Percentiles rank a stretch among this genome's conserved stretches.
Evolutionary conservation across 2,113 vertebrate species (phyloP).

Genomic region (Plecturocebus donacophilus): DNA sequence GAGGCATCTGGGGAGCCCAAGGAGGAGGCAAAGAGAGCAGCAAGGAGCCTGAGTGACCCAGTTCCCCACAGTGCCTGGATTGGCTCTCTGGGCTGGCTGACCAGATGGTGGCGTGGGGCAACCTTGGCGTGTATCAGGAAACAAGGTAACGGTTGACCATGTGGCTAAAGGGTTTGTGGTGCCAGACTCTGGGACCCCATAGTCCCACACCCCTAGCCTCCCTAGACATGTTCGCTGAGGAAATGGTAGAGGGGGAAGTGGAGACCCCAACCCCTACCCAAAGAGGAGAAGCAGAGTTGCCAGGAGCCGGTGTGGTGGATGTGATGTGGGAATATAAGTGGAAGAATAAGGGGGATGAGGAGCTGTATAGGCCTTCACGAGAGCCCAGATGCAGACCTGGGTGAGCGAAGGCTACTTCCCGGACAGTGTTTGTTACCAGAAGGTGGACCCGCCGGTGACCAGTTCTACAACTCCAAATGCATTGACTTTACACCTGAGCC

Average conservation of each 20-base stretch:
- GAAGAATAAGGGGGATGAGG: slow-evolving; percentile 88
- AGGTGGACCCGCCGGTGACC: slow-evolving; percentile 87
- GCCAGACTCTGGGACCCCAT: slow-evolving; percentile 57
- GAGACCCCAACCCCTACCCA: slow-evolving; percentile 59
- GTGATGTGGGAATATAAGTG: slow-evolving; percentile 95
- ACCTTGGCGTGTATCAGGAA: slow-evolving; percentile 94
- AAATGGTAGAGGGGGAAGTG: slow-evolving; percentile 84
- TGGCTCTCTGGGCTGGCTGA: slow-evolving; percentile 91
- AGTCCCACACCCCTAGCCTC: slow-evolving; percentile 71
- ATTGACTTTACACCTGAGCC: slow-evolving; percentile 91
- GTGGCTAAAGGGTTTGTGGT: slow-evolving; percentile 85
- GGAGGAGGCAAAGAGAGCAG: too few relatives aligned
- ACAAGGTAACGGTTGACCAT: slow-evolving; percentile 90
- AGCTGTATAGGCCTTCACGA: slow-evolving; percentile 93
- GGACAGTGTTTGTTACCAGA: slow-evolving; percentile 92
- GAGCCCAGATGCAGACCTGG: slow-evolving; percentile 95
- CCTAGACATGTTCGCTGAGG: slow-evolving; percentile 94
- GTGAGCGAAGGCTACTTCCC: slow-evolving; percentile 93
- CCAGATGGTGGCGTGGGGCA: slow-evolving; percentile 91
- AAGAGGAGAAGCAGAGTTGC: slow-evolving; percentile 39
- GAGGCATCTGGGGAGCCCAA: too few relatives aligned
- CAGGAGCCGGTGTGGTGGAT: slow-evolving; percentile 76
- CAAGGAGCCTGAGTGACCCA: slow-evolving; percentile 58
- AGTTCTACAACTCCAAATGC: slow-evolving; percentile 93
- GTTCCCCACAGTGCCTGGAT: slow-evolving; percentile 85